These are phyloP conservation scores for Poecilia gillii DNA, from an alignment of 2,797 vertebrate genomes.

Conservation along the genomic window DNA sequence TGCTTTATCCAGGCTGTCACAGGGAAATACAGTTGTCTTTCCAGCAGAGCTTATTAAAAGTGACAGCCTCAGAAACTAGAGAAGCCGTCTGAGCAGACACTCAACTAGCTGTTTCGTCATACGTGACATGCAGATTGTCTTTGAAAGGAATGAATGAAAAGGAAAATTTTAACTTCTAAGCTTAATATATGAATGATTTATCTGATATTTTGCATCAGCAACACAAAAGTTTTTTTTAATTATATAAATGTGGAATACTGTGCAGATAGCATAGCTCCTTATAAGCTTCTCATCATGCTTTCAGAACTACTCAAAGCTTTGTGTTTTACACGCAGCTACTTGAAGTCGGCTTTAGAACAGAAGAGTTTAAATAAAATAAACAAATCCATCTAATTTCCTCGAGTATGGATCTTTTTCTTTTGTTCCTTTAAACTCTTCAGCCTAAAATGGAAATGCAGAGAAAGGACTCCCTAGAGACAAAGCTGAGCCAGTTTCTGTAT, in stretches of 20 bases:
- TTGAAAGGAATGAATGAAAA: background rate
- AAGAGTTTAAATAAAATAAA: background rate
- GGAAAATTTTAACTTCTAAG: background rate
- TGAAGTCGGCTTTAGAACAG: background rate
- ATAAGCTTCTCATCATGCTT: background rate
- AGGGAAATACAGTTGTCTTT: constrained; percentile 45
- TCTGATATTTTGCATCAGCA: background rate
- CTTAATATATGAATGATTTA: background rate
- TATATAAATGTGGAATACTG: background rate
- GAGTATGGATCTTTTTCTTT: background rate
- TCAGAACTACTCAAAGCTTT: background rate
- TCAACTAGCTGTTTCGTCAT: constrained; percentile 1
- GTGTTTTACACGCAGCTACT: background rate
- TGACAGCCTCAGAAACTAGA: constrained; percentile 26
- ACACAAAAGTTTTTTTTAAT: no score
- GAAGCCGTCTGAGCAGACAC: constrained; percentile 12
- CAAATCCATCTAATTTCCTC: background rate
- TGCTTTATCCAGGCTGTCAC: constrained; percentile 52
- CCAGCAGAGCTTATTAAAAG: constrained; percentile 37
- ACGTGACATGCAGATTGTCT: background rate
- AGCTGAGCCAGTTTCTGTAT: background rate
- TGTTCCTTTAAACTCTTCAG: background rate
- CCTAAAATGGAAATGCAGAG: background rate
- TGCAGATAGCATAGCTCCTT: background rate
- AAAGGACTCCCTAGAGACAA: background rate